Base-by-base conservation (phyloP, 37 sponge, comb jelly and placozoan species). In the Geodia barretti region DNA sequence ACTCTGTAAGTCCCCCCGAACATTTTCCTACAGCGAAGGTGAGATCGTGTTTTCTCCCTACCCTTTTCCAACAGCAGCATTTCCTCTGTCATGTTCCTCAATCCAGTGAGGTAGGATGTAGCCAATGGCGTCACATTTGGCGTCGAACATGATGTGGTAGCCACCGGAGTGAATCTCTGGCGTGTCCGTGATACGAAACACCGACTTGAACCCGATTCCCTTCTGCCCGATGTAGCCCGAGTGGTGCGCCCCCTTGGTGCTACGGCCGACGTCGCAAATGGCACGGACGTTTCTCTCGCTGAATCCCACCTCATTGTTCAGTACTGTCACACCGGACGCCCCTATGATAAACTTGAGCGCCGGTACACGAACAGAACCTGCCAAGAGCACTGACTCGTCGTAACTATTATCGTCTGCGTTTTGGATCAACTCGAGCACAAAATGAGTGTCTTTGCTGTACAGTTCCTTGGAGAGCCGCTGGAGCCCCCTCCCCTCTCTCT, bases 371-470 rank as follows among this genome's bases (percentile, higher is more conserved):
- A 0, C 42, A 7, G 71, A 29, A 24, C 42, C 58, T 19, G n/a
- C 1, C 25, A 71, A 8, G 4, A 80, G 41, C 20, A 31, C 54
- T 0, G 31, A 36, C n/a, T 31, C 78, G 54, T 47, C 11, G 75
- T 89, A 89, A 26, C 3, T 35, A 63, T 89, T 89, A 74, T 89
- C 90, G 72, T 89, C 90, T 26, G 90, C 90, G 79, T 89, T 89
- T 58, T 89, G 90, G 32, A 89, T 72, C 69, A 89, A 62, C 69
- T 89, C 90, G 28, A 89, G 81, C 37, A 89, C 90, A 84, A 89
- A 89, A 68, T 89, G 90, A 30, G 90, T 89, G 81, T 89, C 90
- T 59, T 79, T 89, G 47, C 85, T 89, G 80, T 89, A 89, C 37
- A 89, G 81, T 39, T 89, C 90, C 7, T 76, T 41, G 28, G 90